Percentiles rank a stretch among this genome's conserved stretches.
These are phyloP conservation scores for Artemia sinica DNA, from an alignment of 2,888 invertebrate genomes.

Conservation along the genomic window DNA sequence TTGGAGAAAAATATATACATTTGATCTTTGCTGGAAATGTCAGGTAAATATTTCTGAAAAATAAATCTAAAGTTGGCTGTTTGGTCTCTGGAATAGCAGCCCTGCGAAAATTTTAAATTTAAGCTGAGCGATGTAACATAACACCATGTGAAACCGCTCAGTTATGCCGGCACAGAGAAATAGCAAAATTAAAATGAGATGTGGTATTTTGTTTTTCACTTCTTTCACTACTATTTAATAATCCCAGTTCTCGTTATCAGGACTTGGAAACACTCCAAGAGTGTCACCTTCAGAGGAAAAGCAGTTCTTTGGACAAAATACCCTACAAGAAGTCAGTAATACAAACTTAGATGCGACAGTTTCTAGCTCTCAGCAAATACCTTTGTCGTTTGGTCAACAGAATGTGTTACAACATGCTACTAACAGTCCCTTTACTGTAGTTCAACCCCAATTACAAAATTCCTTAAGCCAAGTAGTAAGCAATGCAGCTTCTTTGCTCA, in stretches of 20 bases:
- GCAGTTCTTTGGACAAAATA: conserved; percentile 24
- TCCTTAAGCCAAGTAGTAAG: conserved; percentile 12
- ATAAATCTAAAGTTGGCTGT: too few species aligned
- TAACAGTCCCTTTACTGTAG: neutral
- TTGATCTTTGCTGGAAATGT: too few species aligned
- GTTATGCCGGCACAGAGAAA: too few species aligned
- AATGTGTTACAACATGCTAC: conserved; percentile 33
- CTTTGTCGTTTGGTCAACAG: conserved; percentile 19
- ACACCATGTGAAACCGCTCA: too few species aligned
- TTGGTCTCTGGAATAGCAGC: too few species aligned
- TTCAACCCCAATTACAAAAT: conserved; percentile 13
- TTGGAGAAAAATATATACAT: too few species aligned
- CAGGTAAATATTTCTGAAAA: too few species aligned
- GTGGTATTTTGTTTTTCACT: too few species aligned
- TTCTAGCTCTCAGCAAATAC: conserved; percentile 13
- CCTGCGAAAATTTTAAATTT: too few species aligned
- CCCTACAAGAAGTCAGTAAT: conserved; percentile 26
- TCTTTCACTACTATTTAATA: too few species aligned
- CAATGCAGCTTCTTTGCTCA: conserved; percentile 26
- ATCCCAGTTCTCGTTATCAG: conserved; percentile 25
- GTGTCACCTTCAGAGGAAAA: conserved; percentile 31
- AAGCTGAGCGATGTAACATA: too few species aligned
- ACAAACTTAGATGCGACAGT: conserved; percentile 13
- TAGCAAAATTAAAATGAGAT: too few species aligned
- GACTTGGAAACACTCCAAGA: conserved; percentile 31